Evolutionary conservation across 2,797 vertebrate genomes (phyloP).

Genomic region (Halcyon badia): DNA sequence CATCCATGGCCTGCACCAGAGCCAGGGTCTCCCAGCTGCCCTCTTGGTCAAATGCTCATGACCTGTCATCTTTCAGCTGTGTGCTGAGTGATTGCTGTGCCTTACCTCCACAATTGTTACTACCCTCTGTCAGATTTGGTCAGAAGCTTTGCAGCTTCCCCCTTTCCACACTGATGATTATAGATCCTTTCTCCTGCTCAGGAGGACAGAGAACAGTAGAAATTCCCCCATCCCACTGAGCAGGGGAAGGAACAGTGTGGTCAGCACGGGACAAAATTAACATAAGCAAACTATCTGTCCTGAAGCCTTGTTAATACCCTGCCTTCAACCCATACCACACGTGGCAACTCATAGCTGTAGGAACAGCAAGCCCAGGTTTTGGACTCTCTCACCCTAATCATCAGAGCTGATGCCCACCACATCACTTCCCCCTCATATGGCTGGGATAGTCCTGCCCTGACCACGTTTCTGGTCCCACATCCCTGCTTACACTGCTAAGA

Average conservation of each 20-base stretch:
- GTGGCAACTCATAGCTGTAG: fast-evolving
- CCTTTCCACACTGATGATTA: neutral
- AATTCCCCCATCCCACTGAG: neutral
- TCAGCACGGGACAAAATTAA: neutral
- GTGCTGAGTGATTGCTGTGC: neutral
- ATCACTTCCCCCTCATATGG: fast-evolving
- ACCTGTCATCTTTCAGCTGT: neutral
- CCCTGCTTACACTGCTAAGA: neutral
- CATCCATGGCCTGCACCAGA: neutral
- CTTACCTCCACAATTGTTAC: neutral
- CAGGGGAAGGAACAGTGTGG: neutral
- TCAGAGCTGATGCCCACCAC: neutral
- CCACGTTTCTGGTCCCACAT: neutral
- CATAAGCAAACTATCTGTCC: neutral
- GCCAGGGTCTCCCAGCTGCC: neutral
- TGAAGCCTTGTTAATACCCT: neutral
- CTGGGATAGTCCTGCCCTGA: neutral
- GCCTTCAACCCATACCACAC: neutral
- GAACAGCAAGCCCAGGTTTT: neutral
- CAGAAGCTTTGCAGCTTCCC: neutral
- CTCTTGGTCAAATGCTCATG: neutral
- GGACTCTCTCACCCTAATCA: neutral
- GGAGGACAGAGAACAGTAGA: neutral
- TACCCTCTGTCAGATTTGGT: neutral
- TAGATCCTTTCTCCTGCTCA: neutral